phyloP scores from a whole-genome alignment of 2,888 invertebrate species.

The Augiades crinisus region DNA sequence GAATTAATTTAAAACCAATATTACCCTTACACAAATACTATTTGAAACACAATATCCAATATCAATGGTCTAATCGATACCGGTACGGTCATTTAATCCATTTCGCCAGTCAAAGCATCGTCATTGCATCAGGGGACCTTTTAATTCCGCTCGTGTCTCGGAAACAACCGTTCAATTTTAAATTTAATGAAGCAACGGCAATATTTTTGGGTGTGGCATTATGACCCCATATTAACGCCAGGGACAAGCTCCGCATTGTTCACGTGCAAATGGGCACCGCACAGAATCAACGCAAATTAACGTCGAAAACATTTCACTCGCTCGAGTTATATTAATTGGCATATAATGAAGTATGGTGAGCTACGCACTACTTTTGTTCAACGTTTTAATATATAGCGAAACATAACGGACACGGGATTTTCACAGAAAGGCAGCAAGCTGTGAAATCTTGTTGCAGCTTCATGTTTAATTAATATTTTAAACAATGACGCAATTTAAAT shows the following conservation, averaged over 20 bases:
- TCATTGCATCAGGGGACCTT: background rate
- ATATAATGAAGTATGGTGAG: constrained; percentile 12
- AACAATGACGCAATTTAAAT: too few relatives aligned
- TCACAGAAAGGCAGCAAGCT: background rate
- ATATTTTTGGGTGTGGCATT: constrained; percentile 5
- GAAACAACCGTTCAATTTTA: background rate
- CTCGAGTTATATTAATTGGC: constrained; percentile 15
- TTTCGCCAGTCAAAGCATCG: background rate
- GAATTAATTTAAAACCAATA: too few relatives aligned
- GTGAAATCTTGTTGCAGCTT: too few relatives aligned
- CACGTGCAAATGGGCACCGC: constrained; percentile 13
- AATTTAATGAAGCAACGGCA: constrained; percentile 11
- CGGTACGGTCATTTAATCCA: background rate
- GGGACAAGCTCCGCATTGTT: constrained; percentile 16
- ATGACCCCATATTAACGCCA: constrained; percentile 14
- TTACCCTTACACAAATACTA: too few relatives aligned
- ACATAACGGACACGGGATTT: background rate
- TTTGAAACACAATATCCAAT: too few relatives aligned
- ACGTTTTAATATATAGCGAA: background rate
- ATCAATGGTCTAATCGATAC: too few relatives aligned
- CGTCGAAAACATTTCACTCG: constrained; percentile 18
- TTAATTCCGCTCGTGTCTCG: background rate
- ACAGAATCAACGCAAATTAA: constrained; percentile 17
- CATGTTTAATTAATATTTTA: too few relatives aligned
- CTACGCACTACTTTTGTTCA: background rate